Conservation (phyloP, 2,888 invertebrate species). For the Galeruca laticollis region DNA sequence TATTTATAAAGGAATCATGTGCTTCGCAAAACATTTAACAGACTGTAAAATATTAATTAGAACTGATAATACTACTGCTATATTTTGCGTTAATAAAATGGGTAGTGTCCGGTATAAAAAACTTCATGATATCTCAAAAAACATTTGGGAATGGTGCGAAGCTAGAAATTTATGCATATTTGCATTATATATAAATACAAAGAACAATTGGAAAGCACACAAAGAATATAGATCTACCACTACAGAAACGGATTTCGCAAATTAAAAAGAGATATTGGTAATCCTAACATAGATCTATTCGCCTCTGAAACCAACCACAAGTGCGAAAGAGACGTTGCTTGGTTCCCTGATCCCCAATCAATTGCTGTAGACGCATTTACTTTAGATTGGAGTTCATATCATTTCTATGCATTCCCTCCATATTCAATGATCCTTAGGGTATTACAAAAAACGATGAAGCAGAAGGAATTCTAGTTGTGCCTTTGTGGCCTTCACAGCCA, state of each 20-base stretch:
- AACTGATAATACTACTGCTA: constrained; percentile 35
- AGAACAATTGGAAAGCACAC: constrained; percentile 28
- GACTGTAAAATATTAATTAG: constrained; percentile 17
- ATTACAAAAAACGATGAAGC: constrained; percentile 27
- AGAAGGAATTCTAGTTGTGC: constrained; percentile 28
- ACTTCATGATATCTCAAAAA: constrained; percentile 20
- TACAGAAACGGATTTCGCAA: constrained; percentile 20
- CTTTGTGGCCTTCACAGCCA: constrained; percentile 21
- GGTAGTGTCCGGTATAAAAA: constrained; percentile 27
- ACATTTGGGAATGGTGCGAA: constrained; percentile 40
- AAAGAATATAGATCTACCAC: constrained; percentile 11
- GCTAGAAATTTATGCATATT: constrained; percentile 27
- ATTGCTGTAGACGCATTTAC: constrained; percentile 29
- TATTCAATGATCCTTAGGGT: constrained; percentile 23
- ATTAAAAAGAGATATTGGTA: not conserved
- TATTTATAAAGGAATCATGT: constrained; percentile 15
- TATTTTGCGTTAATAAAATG: constrained; percentile 35
- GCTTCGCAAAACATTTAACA: constrained; percentile 20
- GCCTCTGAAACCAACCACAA: constrained; percentile 31
- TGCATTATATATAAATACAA: constrained; percentile 33
- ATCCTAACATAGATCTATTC: constrained; percentile 35
- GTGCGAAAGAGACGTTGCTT: constrained; percentile 32
- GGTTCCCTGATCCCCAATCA: constrained; percentile 15
- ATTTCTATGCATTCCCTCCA: constrained; percentile 39
- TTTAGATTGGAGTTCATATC: constrained; percentile 11